Conservation (phyloP, 2,113 vertebrate species). For the Macaca nemestrina region DNA sequence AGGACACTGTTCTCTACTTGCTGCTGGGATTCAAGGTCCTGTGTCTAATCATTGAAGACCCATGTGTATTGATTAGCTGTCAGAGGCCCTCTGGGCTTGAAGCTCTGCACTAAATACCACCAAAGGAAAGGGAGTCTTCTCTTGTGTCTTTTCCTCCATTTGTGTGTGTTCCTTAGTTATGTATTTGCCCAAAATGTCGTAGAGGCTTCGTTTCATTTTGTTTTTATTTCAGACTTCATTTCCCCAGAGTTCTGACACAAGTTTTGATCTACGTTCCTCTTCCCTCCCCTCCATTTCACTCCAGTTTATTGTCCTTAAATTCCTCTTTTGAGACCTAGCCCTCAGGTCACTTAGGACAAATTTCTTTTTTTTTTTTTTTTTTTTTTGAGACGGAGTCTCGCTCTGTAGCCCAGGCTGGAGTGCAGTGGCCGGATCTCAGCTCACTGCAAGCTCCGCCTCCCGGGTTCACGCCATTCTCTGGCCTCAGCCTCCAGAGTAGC, state of each 20-base stretch:
- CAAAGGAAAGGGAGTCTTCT: background rate
- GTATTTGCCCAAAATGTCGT: background rate
- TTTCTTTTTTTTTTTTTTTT: background rate
- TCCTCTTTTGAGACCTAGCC: background rate
- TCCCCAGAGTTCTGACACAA: background rate
- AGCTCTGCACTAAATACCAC: background rate
- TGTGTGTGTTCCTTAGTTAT: background rate
- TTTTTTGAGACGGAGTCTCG: too few relatives aligned
- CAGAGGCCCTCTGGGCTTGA: fast-evolving
- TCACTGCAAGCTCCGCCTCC: too few relatives aligned
- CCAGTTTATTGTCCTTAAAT: background rate
- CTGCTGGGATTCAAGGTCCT: background rate
- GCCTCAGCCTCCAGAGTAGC: too few relatives aligned
- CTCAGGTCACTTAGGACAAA: background rate
- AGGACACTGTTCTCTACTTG: background rate
- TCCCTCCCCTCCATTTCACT: background rate
- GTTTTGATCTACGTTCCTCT: background rate
- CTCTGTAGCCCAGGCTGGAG: too few relatives aligned
- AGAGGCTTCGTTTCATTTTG: background rate
- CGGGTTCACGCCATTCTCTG: too few relatives aligned
- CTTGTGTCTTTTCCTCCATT: background rate
- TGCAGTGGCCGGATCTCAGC: too few relatives aligned
- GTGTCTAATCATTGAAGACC: background rate
- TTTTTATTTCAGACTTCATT: background rate
- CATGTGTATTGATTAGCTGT: background rate